A percentile compares a stretch with the other conserved stretches of the same genome.
Conservation (phyloP, 2,888 invertebrate genomes). For the Nowickia ferox region DNA sequence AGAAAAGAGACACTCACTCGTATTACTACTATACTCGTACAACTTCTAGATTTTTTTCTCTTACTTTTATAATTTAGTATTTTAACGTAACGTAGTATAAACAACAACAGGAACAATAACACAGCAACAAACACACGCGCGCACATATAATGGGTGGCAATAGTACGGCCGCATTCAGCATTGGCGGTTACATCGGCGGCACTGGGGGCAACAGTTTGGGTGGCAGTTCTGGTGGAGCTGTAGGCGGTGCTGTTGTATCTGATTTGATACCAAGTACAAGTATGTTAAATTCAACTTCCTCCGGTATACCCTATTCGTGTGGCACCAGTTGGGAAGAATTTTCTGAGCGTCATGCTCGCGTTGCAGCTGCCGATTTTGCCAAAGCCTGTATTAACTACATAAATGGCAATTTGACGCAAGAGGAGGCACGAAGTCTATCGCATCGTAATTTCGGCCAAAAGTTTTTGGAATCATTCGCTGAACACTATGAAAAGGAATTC, state of each 20-base stretch:
- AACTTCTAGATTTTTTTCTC: background rate
- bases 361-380: conserved; percentile 94
- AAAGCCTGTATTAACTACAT: conserved; percentile 92
- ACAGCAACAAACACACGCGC: too few species aligned
- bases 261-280: conserved; percentile 78
- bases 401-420: conserved; percentile 87
- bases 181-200: conserved; percentile 80
- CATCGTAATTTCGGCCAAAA: conserved; percentile 92
- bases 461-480: conserved; percentile 92
- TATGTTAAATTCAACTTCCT: conserved; percentile 75
- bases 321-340: conserved; percentile 92
- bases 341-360: conserved; percentile 93
- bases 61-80: conserved; percentile 47
- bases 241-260: conserved; percentile 73
- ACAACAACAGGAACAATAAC: conserved; percentile 66
- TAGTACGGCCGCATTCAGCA: conserved; percentile 78
- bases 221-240: conserved; percentile 74
- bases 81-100: conserved; percentile 27
- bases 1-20: conserved; percentile 11
- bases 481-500: conserved; percentile 93
- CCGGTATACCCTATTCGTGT: conserved; percentile 84
- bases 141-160: conserved; percentile 78
- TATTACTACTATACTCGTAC: background rate
- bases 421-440: conserved; percentile 87
- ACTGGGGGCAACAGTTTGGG: conserved; percentile 76